Evolutionary conservation across 1,140 invertebrate species (phyloP).

Genomic region (Brachionus paranguensis): DNA sequence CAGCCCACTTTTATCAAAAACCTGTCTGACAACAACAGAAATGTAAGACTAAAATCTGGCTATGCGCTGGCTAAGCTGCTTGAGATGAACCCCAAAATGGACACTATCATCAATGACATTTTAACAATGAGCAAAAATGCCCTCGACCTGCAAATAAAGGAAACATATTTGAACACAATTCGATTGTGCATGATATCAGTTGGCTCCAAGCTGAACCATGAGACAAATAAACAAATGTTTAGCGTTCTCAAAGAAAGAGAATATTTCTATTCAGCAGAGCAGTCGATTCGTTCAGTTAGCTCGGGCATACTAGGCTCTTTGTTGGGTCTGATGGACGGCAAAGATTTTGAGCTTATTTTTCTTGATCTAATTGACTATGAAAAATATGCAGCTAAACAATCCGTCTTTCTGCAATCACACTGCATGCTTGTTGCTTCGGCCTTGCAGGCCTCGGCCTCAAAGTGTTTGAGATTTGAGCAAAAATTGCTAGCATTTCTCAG

Average conservation of each 20-base stretch:
- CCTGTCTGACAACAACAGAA: constrained; percentile 75
- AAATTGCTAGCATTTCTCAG: neutral
- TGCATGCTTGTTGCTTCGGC: neutral
- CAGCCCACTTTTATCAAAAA: constrained; percentile 95
- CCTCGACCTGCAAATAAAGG: constrained; percentile 74
- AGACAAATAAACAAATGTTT: constrained; percentile 69
- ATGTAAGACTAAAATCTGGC: constrained; percentile 80
- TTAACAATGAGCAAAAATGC: constrained; percentile 75
- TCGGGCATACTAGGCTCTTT: constrained; percentile 82
- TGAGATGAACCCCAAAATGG: constrained; percentile 75
- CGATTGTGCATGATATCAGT: constrained; percentile 72
- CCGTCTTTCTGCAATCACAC: neutral
- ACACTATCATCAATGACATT: constrained; percentile 80
- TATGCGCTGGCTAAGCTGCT: constrained; percentile 79
- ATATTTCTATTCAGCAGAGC: constrained; percentile 68
- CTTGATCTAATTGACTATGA: constrained; percentile 63
- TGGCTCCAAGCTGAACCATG: constrained; percentile 79
- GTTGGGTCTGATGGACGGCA: constrained; percentile 67
- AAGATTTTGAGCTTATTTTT: constrained; percentile 69
- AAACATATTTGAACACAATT: constrained; percentile 84
- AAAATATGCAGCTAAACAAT: neutral
- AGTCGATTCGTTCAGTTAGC: constrained; percentile 69
- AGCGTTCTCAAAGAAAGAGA: constrained; percentile 61
- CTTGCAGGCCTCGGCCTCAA: neutral
- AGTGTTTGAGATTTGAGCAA: neutral